Evolutionary conservation across 2,888 invertebrate species (phyloP), one percentile per base, ranked within the genome.

Genomic region (Chrysolina oricalcia): DNA sequence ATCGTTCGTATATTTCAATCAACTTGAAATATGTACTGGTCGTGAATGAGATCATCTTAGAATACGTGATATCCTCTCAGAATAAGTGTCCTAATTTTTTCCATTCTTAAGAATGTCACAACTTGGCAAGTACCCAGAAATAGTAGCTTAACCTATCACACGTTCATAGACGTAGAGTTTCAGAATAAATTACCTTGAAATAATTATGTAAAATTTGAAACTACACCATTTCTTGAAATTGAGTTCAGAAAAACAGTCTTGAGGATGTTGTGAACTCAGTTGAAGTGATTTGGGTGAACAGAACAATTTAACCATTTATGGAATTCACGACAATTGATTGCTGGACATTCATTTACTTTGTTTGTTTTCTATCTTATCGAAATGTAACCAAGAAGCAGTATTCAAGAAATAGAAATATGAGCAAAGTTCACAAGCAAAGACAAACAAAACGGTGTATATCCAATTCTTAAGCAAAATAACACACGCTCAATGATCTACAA

Each of bases 41-140:
- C 19, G 35, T 9, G 17, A 53, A 68, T 40, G 40, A 68, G 68
- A 53, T 50, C 68, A 35, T 68, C 68, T 56, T 35, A 68, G 35
- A 40, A 53, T 68, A 56, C 27, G 68, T 56, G 68, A 68, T 53
- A 53, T 35, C 53, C 15, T 68, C 68, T 68, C 35, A 68, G 35
- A 40, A 53, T 68, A 68, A 68, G 46, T 68, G 68, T 68, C 68
- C 68, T 68, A 41, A 68, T 68, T 68, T 41, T 11, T 19, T 35
- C 23, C 68, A 68, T 68, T 68, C 53, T 68, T 15, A 40, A 68
- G 68, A 68, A 68, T 68, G 68, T 53, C 68, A 59, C 59, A 68
- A 68, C 53, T 53, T 68, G 68, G 68, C 68, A 68, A 13, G 19
- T 9, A 53, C 21, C 68, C 68, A 68, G 35, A 6, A 68, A 68